These are phyloP conservation scores for Lasius platythorax DNA, from an alignment of 2,888 invertebrate species.

Conservation along the genomic window DNA sequence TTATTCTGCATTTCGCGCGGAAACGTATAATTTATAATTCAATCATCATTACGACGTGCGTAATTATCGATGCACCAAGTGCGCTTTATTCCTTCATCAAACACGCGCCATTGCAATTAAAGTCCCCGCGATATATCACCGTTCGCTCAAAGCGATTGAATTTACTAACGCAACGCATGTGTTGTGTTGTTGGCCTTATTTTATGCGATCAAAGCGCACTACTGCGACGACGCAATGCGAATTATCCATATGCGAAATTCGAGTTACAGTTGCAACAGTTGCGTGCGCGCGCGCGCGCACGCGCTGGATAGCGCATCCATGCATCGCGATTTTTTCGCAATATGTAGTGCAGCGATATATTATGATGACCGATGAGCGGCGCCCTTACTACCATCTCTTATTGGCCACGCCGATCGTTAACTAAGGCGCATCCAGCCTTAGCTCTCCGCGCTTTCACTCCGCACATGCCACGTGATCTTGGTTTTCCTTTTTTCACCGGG, in stretches of 20 bases:
- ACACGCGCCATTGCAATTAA: not conserved
- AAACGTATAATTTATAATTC: slow-evolving; percentile 24
- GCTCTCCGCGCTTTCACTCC: slow-evolving; percentile 69
- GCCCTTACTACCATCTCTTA: slow-evolving; percentile 65
- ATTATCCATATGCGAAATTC: slow-evolving; percentile 39
- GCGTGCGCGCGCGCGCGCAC: not conserved
- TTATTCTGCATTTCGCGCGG: not conserved
- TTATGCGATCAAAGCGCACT: slow-evolving; percentile 6
- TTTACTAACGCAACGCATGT: slow-evolving; percentile 11
- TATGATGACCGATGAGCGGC: slow-evolving; percentile 63
- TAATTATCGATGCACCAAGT: slow-evolving; percentile 11
- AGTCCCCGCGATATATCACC: not conserved
- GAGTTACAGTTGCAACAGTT: slow-evolving; percentile 27
- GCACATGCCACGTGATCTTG: slow-evolving; percentile 66
- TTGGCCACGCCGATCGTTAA: slow-evolving; percentile 73
- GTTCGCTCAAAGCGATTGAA: not conserved
- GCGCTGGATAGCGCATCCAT: slow-evolving; percentile 4
- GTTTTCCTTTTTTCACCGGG: slow-evolving; percentile 67
- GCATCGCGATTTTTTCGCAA: slow-evolving; percentile 68
- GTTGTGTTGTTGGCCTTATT: slow-evolving; percentile 1
- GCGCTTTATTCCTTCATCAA: not conserved
- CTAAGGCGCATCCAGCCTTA: slow-evolving; percentile 62
- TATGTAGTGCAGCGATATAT: slow-evolving; percentile 59
- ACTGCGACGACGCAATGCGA: slow-evolving; percentile 15
- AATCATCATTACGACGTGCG: slow-evolving; percentile 15